Evolutionary conservation across 2,113 vertebrate genomes (phyloP).

Genomic region (Channa argus): DNA sequence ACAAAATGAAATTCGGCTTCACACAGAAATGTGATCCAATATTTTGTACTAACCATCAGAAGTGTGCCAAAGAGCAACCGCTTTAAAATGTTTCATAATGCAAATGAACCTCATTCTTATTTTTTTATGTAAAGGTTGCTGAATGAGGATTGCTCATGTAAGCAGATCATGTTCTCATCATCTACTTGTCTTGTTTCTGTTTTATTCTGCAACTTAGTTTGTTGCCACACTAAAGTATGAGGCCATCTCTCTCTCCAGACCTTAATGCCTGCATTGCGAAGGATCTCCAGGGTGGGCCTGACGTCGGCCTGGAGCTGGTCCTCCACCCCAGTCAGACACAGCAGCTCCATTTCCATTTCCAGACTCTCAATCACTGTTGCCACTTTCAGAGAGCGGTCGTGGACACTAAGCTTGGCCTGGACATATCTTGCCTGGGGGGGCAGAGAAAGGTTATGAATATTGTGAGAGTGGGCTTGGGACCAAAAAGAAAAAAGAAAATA

Average conservation of each 20-base stretch:
- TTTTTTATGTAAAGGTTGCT: neutral
- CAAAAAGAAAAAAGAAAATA: neutral
- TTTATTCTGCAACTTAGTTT: constrained; percentile 13
- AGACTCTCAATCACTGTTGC: constrained; percentile 97
- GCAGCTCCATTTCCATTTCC: constrained; percentile 99
- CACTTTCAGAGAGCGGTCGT: constrained; percentile 96
- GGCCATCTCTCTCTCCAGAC: constrained; percentile 63
- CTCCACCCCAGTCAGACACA: constrained; percentile 95
- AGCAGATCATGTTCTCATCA: constrained; percentile 13
- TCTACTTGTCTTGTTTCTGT: constrained; percentile 1
- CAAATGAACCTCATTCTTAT: neutral
- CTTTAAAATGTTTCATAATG: neutral
- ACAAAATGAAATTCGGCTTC: neutral
- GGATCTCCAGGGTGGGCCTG: constrained; percentile 94
- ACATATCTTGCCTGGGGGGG: constrained; percentile 89
- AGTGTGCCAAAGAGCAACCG: neutral
- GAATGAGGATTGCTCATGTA: neutral
- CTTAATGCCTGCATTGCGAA: constrained; percentile 97
- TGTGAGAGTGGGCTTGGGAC: neutral
- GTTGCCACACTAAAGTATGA: constrained; percentile 8
- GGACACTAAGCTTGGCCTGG: constrained; percentile 96
- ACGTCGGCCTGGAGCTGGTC: constrained; percentile 96
- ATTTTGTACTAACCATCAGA: neutral
- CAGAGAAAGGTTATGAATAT: neutral
- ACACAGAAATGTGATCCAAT: neutral